A percentile compares a stretch with the other conserved stretches of the same genome.
phyloP scores from a whole-genome alignment of 2,888 invertebrate genomes.

The Sepioteuthis lessoniana region DNA sequence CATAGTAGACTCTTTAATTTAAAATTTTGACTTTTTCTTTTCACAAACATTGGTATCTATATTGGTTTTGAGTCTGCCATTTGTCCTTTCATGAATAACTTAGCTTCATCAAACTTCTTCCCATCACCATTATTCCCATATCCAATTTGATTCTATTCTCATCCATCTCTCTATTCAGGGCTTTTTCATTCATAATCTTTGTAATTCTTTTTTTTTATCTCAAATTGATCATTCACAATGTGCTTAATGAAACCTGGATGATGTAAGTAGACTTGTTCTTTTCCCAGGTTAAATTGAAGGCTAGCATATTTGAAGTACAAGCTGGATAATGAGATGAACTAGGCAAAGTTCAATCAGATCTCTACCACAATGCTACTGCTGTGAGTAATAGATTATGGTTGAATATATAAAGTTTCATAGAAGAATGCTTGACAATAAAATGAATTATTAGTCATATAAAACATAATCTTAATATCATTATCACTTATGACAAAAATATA shows the following conservation, averaged over 20 bases:
- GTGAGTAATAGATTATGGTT: background rate
- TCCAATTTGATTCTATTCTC: background rate
- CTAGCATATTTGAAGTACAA: constrained; percentile 10
- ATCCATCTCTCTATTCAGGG: background rate
- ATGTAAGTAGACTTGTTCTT: background rate
- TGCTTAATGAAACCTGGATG: background rate
- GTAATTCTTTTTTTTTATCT: background rate
- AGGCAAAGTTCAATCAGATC: background rate
- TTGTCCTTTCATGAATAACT: background rate
- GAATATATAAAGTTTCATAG: background rate
- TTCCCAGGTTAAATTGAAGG: background rate
- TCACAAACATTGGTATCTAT: too few relatives aligned
- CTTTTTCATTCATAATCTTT: background rate
- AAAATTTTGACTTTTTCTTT: too few relatives aligned
- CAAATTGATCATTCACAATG: background rate
- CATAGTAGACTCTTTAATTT: too few relatives aligned
- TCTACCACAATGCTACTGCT: background rate
- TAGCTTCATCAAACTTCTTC: background rate
- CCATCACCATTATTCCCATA: background rate
- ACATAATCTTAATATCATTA: too few relatives aligned
- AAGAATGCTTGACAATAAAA: background rate
- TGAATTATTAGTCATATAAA: too few relatives aligned
- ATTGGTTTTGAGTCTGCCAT: background rate
- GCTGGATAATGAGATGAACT: constrained; percentile 8
- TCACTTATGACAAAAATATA: too few relatives aligned